Conservation (phyloP, 1,140 invertebrate genomes). For the Heliothis virescens region DNA sequence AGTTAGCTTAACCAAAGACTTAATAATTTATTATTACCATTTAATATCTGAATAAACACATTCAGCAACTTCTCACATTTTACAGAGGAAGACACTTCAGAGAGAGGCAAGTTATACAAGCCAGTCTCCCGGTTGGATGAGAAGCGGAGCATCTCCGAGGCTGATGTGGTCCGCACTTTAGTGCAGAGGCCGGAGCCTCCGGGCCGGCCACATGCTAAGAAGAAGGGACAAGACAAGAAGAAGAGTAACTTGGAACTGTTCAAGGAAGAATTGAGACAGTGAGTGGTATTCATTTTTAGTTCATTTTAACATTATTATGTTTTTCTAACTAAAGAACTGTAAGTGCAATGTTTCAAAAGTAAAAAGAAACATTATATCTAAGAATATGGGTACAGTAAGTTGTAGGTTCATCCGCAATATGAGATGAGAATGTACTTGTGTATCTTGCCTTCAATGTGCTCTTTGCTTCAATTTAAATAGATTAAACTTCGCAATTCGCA, state of each 20-base stretch:
- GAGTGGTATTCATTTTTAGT: constrained; percentile 59
- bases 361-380: no score
- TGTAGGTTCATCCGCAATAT: no score
- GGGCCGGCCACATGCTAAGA: constrained; percentile 86
- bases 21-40: no score
- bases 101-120: constrained; percentile 97
- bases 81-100: constrained; percentile 93
- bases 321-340: no score
- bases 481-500: no score
- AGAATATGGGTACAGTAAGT: no score
- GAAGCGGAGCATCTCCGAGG: constrained; percentile 81
- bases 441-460: no score
- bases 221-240: constrained; percentile 95
- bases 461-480: no score
- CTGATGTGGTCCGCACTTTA: constrained; percentile 91
- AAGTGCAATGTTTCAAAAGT: no score
- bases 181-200: constrained; percentile 89
- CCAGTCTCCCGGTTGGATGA: constrained; percentile 92
- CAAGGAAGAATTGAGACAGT: constrained; percentile 97
- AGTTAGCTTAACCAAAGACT: no score
- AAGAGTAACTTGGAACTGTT: constrained; percentile 99
- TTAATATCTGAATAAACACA: not conserved
- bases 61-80: not conserved
- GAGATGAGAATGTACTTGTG: no score
- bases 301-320: not conserved